Base-by-base conservation (phyloP, 2,113 vertebrate species). In the Erpornis zantholeuca region DNA sequence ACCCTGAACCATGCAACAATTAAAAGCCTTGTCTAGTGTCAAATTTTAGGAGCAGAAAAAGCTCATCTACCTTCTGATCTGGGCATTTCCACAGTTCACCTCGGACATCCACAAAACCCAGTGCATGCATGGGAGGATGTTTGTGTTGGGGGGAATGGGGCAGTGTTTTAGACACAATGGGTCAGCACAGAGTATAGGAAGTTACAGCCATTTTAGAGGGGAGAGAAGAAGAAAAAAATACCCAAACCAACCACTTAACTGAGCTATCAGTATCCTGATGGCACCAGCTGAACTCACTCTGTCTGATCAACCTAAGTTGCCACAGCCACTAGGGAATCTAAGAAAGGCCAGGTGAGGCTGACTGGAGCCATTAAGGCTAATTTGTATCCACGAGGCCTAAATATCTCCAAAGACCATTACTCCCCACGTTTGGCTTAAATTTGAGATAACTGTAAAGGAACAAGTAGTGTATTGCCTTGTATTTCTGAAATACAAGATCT, bases 301-400 rank as follows among this genome's bases (percentile, higher is more conserved):
- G 7, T 4, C 15, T 33, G 0, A 27, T 2, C 3, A 53, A 12
- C 8, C 10, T 17, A 3, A 28, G 3, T 6, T 4, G 2, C 7
- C 23, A 1, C 23, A 1, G 7, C 13, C 28, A 15, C 7, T 7
- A 52, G 10, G 36, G 14, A 6, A 10, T 31, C 9, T 52, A 6
- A 29, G 13, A 35, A 60, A 83, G 49, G 27, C 49, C 53, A 88
- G 44, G 33, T 88, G 76, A 64, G 59, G 42, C 38, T 66, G 17
- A 2, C 14, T 22, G 15, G 65, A 40, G 20, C 2, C 27, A 44
- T 33, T 82, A 42, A 42, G 7, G 11, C 10, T 23, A 29, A 69
- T 42, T 21, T 52, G 19, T 27, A 69, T 11, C 45, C 7, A 3
- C 18, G 29, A 6, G 33, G 33, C 23, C 33, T 54, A 44, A 64